Evolutionary conservation across 2,113 vertebrate species (phyloP).

Genomic region (Calidris pygmaea): DNA sequence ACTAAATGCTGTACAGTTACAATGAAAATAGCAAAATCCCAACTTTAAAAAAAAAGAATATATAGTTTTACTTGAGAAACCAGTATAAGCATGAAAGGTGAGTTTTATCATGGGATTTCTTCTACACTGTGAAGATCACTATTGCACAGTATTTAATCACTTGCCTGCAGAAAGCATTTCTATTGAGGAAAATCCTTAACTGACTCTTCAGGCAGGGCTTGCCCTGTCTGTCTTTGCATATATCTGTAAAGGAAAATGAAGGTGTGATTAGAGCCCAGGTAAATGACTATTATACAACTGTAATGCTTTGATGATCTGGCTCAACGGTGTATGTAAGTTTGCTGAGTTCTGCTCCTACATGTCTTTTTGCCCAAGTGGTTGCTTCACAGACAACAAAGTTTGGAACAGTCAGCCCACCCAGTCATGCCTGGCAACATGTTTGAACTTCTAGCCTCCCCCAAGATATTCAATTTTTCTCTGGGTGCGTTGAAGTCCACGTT

Average conservation of each 20-base stretch:
- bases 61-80: neutral
- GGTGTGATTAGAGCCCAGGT: neutral
- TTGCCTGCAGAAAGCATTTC: neutral
- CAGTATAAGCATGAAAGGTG: neutral
- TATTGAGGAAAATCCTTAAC: neutral
- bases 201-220: neutral
- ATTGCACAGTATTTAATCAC: neutral
- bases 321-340: neutral
- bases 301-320: neutral
- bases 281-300: neutral
- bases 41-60: neutral
- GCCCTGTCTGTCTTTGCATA: neutral
- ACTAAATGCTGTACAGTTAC: neutral
- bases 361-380: neutral
- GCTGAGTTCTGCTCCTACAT: neutral
- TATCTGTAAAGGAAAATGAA: neutral
- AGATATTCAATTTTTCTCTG: neutral
- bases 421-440: neutral
- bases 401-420: neutral
- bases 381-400: neutral
- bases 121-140: neutral
- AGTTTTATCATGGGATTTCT: neutral
- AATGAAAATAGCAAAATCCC: neutral
- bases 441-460: neutral
- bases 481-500: neutral